Evolutionary conservation across 1,140 invertebrate genomes (phyloP).

Genomic region (Ephestia elutella): DNA sequence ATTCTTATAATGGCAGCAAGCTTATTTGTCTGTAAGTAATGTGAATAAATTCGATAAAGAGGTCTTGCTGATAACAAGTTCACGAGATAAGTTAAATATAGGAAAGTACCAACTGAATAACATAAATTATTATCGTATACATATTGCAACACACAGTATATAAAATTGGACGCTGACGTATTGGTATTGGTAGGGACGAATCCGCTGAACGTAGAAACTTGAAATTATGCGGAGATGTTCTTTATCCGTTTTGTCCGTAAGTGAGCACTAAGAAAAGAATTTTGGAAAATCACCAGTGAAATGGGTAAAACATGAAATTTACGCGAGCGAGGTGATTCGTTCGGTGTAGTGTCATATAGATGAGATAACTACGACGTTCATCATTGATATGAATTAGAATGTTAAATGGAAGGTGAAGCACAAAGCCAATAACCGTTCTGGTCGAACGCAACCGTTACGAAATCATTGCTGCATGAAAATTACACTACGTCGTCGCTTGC

Average conservation of each 20-base stretch:
- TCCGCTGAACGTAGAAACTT: no score
- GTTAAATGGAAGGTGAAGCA: conserved; percentile 40
- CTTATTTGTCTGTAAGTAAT: conserved; percentile 49
- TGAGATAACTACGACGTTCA: no score
- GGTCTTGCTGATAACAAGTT: conserved; percentile 64
- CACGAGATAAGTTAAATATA: conserved; percentile 66
- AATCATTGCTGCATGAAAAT: conserved; percentile 70
- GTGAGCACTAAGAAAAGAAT: no score
- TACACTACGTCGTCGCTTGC: conserved; percentile 37
- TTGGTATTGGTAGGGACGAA: no score
- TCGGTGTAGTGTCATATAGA: no score
- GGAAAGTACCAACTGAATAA: conserved; percentile 53
- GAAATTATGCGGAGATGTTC: no score
- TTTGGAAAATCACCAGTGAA: no score
- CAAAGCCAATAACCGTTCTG: conserved; percentile 69
- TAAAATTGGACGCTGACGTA: no score
- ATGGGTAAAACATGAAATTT: no score
- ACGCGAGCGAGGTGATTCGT: no score
- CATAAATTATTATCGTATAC: conserved; percentile 15
- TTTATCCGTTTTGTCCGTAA: no score
- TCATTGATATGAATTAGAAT: conserved; percentile 29
- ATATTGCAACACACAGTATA: conserved; percentile 7
- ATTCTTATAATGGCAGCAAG: conserved; percentile 40
- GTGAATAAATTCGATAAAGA: conserved; percentile 60
- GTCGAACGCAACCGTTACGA: conserved; percentile 70